A percentile compares a stretch with the other conserved stretches of the same genome.
Evolutionary conservation across 2,797 vertebrate species (phyloP).

Genomic region (Phataginus tricuspis): DNA sequence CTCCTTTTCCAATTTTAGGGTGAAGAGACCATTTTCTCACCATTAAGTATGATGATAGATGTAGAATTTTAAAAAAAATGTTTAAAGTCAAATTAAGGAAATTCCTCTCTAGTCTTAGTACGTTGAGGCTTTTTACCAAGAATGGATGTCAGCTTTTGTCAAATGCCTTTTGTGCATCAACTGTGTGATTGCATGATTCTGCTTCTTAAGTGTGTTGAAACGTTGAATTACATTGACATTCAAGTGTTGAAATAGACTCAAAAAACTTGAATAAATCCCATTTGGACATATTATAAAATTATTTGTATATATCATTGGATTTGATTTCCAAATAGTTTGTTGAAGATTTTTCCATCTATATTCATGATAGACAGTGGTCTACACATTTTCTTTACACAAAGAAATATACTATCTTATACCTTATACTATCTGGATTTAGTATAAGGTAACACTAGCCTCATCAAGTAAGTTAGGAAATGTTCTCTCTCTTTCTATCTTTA

Average conservation of each 20-base stretch:
- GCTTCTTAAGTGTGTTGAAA: not conserved
- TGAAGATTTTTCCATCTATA: not conserved
- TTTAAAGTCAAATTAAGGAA: not conserved
- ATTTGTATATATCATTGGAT: not conserved
- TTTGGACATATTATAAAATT: not conserved
- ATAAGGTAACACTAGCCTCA: not conserved
- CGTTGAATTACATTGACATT: not conserved
- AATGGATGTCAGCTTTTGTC: not conserved
- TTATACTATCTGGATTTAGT: not conserved
- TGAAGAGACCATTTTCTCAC: not conserved
- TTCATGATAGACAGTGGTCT: not conserved
- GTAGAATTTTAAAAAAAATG: not conserved
- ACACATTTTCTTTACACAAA: not conserved
- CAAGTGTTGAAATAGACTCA: not conserved
- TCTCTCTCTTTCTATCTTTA: not conserved
- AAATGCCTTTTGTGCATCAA: not conserved
- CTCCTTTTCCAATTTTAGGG: not conserved
- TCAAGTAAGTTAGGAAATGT: not conserved
- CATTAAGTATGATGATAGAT: not conserved
- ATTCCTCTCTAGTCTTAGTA: not conserved
- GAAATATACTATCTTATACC: no score
- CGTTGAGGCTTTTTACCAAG: not conserved
- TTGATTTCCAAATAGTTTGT: not conserved
- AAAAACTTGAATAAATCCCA: not conserved
- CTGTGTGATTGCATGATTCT: not conserved